phyloP scores from a whole-genome alignment of 2,888 invertebrate species.

The Lordiphosa andalusiaca region DNA sequence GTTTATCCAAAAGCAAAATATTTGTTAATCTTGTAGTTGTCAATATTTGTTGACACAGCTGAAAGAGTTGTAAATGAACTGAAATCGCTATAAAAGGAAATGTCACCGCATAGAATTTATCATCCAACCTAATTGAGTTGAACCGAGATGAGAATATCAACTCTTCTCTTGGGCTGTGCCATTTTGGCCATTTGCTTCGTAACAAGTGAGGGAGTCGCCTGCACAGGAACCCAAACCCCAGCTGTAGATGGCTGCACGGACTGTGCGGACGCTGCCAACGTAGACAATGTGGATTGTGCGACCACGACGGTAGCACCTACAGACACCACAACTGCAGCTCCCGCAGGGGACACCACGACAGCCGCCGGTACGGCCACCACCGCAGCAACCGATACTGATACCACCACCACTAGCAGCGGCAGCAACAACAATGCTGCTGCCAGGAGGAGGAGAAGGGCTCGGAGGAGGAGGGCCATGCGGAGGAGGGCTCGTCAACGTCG shows the following conservation, averaged over 20 bases:
- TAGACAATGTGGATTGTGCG: background rate
- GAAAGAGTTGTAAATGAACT: background rate
- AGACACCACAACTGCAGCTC: background rate
- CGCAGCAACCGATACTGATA: background rate
- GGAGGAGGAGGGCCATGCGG: background rate
- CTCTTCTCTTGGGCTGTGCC: background rate
- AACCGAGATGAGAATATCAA: constrained; percentile 2
- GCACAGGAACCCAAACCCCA: too few relatives aligned
- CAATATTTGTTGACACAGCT: constrained; percentile 1
- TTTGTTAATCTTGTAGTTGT: background rate
- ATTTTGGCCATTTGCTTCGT: constrained; percentile 1
- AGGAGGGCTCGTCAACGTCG: too few relatives aligned
- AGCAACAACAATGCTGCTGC: background rate
- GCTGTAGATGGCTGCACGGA: background rate
- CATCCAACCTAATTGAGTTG: background rate
- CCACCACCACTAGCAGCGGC: too few relatives aligned
- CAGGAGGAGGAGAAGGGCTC: too few relatives aligned
- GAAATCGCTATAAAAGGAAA: background rate
- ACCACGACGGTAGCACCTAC: background rate
- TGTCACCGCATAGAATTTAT: background rate
- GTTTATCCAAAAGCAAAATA: background rate
- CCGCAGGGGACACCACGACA: background rate
- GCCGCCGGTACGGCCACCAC: background rate
- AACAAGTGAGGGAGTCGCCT: background rate
- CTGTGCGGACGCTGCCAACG: background rate